These are phyloP conservation scores for Eupleurogrammus muticus DNA, from an alignment of 2,797 vertebrate species.

Conservation along the genomic window DNA sequence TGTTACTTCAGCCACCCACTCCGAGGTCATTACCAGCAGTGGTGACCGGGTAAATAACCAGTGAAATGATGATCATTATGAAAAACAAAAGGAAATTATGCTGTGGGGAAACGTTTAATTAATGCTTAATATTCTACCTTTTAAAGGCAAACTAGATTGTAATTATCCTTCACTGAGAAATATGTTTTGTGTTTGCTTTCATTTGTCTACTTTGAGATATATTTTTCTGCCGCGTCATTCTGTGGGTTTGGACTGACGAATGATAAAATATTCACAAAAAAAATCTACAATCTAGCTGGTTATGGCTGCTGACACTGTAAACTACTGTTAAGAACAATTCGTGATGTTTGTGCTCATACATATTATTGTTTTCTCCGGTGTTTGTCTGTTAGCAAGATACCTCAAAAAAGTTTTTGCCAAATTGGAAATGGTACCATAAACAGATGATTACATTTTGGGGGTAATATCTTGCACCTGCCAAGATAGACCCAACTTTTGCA, in stretches of 20 bases:
- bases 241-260: not conserved
- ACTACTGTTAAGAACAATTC: too few relatives aligned
- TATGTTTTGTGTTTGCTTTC: not conserved
- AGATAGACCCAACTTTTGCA: too few relatives aligned
- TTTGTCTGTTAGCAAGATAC: too few relatives aligned
- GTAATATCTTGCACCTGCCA: too few relatives aligned
- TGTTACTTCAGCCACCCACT: conserved; percentile 43
- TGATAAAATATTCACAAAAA: too few relatives aligned
- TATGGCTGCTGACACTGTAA: not conserved
- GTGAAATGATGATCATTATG: conserved; percentile 20
- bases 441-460: too few relatives aligned
- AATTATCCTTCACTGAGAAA: not conserved
- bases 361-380: not conserved
- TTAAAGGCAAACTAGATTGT: not conserved
- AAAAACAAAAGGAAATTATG: conserved; percentile 12
- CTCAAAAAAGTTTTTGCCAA: too few relatives aligned
- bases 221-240: not conserved
- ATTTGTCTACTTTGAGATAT: not conserved
- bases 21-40: conserved; percentile 34
- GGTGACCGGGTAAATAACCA: conserved; percentile 28
- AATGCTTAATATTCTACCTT: not conserved
- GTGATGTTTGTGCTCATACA: not conserved
- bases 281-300: too few relatives aligned
- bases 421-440: too few relatives aligned
- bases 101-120: conserved; percentile 1